A percentile compares a stretch with the other conserved stretches of the same genome.
phyloP scores from a whole-genome alignment of 2,888 invertebrate species.

The Pseudococcus jackbeardsleyi region DNA sequence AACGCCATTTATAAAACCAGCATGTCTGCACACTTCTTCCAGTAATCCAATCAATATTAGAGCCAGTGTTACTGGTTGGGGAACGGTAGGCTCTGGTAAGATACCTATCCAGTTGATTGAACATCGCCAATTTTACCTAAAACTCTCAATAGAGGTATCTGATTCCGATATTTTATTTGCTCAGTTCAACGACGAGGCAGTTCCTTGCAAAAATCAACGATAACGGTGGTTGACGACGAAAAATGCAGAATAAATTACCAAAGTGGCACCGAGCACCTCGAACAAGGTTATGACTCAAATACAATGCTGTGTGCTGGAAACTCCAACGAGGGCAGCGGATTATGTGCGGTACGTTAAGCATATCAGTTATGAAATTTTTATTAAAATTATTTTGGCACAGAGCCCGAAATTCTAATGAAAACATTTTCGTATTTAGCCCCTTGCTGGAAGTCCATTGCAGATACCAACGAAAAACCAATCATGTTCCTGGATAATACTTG shows the following conservation, averaged over 20 bases:
- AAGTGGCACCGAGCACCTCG: neutral
- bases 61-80: constrained; percentile 27
- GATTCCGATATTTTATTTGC: neutral
- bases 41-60: neutral
- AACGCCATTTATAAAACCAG: constrained; percentile 36
- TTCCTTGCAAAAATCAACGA: constrained; percentile 66
- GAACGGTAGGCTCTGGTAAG: neutral
- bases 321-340: constrained; percentile 71
- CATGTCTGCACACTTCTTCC: neutral
- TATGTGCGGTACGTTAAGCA: constrained; percentile 68
- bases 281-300: constrained; percentile 64
- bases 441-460: neutral
- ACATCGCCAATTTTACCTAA: no score
- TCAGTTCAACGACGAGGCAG: constrained; percentile 56
- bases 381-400: neutral
- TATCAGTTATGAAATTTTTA: neutral
- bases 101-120: neutral
- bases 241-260: constrained; percentile 64
- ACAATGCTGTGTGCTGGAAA: constrained; percentile 71
- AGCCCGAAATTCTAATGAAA: neutral
- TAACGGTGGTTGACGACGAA: constrained; percentile 61
- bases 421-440: neutral
- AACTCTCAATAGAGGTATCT: no score
- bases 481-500: neutral
- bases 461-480: neutral